These are phyloP conservation scores for Pelvicachromis taeniatus DNA, from an alignment of 2,113 vertebrate genomes.

Conservation along the genomic window DNA sequence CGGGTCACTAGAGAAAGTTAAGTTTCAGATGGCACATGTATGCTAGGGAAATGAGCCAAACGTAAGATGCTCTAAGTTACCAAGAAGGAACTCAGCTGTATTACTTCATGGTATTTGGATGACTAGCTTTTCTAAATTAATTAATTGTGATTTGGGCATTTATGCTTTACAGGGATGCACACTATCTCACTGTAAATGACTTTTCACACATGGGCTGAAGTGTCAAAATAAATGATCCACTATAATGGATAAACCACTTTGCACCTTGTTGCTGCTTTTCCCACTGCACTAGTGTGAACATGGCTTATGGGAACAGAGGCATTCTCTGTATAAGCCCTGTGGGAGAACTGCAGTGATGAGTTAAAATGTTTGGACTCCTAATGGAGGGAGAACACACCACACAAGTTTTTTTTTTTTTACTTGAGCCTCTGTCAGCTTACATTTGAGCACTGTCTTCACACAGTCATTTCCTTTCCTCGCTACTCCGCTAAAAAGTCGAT, in stretches of 20 bases:
- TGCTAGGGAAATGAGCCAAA: neutral
- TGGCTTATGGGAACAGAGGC: conserved; percentile 39
- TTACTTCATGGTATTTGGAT: neutral
- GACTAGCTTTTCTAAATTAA: neutral
- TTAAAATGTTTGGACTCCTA: conserved; percentile 57
- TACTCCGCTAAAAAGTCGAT: conserved; percentile 25
- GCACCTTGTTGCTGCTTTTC: conserved; percentile 59
- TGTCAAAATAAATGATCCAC: conserved; percentile 41
- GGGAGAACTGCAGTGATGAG: conserved; percentile 43
- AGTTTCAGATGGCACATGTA: neutral
- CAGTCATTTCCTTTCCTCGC: conserved; percentile 11
- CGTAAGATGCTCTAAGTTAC: neutral
- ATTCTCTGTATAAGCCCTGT: conserved; percentile 12
- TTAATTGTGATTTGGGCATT: neutral
- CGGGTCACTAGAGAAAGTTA: neutral
- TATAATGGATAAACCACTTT: conserved; percentile 63
- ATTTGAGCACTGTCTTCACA: conserved; percentile 1
- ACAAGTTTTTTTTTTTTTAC: neutral
- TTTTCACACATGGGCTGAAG: conserved; percentile 36
- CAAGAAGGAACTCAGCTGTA: neutral
- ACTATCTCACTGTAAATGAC: conserved; percentile 10
- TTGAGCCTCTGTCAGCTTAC: conserved; percentile 5
- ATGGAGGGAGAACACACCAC: conserved; percentile 41
- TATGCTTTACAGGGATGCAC: neutral
- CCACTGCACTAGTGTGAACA: conserved; percentile 49